Conservation (phyloP, 2,113 vertebrate genomes). For the Tapirus terrestris region DNA sequence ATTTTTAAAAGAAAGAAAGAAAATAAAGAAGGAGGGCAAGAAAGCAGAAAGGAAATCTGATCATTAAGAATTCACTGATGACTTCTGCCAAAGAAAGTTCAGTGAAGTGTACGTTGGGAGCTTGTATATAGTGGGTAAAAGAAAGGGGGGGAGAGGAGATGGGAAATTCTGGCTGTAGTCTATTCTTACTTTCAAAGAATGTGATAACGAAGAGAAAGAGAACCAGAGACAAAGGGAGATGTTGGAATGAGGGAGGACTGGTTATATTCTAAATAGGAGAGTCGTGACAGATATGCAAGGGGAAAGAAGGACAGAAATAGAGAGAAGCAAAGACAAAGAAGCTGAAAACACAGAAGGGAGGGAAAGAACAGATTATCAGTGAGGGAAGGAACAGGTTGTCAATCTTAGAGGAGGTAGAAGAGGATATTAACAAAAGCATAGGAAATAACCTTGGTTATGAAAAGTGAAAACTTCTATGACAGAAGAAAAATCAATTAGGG, state of each 20-base stretch:
- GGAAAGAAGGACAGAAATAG: background rate
- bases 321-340: background rate
- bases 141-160: background rate
- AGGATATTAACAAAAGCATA: background rate
- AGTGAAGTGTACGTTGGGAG: background rate
- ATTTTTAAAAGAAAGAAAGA: background rate
- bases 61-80: background rate
- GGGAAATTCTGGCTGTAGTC: background rate
- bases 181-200: background rate
- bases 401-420: background rate
- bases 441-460: background rate
- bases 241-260: background rate
- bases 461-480: background rate
- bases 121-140: background rate
- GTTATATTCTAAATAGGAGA: background rate
- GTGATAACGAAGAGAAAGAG: background rate
- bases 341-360: background rate
- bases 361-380: background rate
- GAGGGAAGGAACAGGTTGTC: background rate
- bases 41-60: background rate
- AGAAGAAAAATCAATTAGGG: background rate
- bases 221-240: background rate
- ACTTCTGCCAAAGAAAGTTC: background rate
- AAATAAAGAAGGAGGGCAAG: background rate
- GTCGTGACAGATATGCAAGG: background rate